Evolutionary conservation across 2,797 vertebrate species (phyloP).

Genomic region (Meda fulgida): DNA sequence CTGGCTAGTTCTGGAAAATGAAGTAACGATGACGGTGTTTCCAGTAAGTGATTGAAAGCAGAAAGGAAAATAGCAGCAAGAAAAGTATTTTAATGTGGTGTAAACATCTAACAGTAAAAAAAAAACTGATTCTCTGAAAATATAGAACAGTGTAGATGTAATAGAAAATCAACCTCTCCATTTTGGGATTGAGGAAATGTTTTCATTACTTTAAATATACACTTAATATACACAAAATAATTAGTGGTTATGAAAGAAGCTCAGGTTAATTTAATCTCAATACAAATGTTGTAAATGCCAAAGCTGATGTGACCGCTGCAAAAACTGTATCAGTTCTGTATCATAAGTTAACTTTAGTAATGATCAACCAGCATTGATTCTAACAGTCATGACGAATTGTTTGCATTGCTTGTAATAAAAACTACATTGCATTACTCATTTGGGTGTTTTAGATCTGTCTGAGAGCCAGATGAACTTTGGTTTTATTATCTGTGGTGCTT

Average conservation of each 20-base stretch:
- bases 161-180: background rate
- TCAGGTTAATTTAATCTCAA: background rate
- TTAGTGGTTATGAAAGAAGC: background rate
- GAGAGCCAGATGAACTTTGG: constrained; percentile 41
- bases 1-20: background rate
- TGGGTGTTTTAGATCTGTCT: constrained; percentile 22
- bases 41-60: background rate
- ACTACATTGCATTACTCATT: constrained; percentile 19
- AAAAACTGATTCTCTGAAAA: background rate
- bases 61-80: background rate
- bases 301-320: background rate
- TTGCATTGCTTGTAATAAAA: constrained; percentile 32
- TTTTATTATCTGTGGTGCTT: constrained; percentile 31
- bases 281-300: background rate
- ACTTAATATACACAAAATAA: background rate
- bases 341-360: background rate
- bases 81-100: background rate
- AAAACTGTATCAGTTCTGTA: background rate
- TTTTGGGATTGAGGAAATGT: background rate
- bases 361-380: constrained; percentile 17
- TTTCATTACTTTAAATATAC: background rate
- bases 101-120: background rate
- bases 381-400: background rate
- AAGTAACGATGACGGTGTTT: background rate
- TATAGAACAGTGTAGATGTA: background rate